These are phyloP conservation scores for Ambastaia sidthimunki DNA, from an alignment of 2,797 vertebrate genomes.

Conservation along the genomic window DNA sequence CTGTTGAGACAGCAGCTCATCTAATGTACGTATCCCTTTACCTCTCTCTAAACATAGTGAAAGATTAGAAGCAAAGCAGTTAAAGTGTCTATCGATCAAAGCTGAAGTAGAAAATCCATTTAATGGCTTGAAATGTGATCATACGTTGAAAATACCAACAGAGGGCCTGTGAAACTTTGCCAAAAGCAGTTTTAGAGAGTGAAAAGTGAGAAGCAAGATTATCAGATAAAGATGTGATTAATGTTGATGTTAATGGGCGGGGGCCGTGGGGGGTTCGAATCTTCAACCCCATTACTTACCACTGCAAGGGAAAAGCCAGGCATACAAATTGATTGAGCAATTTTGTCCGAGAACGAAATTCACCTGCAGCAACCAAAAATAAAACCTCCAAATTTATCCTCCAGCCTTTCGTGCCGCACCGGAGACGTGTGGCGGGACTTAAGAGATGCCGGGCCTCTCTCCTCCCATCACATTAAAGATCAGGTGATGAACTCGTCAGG, in stretches of 20 bases:
- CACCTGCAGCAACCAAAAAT: conserved; percentile 23
- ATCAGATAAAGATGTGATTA: conserved; percentile 16
- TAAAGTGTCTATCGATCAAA: conserved; percentile 39
- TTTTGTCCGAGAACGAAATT: not conserved
- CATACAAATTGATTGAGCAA: conserved; percentile 20
- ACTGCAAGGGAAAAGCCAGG: not conserved
- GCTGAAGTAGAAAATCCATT: conserved; percentile 38
- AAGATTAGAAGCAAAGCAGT: conserved; percentile 26
- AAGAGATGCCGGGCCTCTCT: not conserved
- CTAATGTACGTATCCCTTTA: conserved; percentile 4
- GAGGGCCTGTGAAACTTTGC: conserved; percentile 9
- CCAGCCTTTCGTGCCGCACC: not conserved
- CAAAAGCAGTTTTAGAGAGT: conserved; percentile 29
- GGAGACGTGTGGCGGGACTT: not conserved
- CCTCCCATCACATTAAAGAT: conserved; percentile 13
- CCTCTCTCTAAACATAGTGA: conserved; percentile 19
- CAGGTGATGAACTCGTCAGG: conserved; percentile 36
- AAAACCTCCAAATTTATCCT: not conserved
- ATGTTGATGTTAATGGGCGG: conserved; percentile 18
- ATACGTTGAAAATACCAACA: conserved; percentile 15
- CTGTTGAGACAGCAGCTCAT: not conserved
- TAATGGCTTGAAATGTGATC: conserved; percentile 39
- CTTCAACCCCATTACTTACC: conserved; percentile 34
- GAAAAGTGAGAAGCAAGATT: conserved; percentile 2
- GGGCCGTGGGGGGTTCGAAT: not conserved